A percentile compares a stretch with the other conserved stretches of the same genome.
phyloP scores from a whole-genome alignment of 2,888 invertebrate genomes.

The Deilephila elpenor region DNA sequence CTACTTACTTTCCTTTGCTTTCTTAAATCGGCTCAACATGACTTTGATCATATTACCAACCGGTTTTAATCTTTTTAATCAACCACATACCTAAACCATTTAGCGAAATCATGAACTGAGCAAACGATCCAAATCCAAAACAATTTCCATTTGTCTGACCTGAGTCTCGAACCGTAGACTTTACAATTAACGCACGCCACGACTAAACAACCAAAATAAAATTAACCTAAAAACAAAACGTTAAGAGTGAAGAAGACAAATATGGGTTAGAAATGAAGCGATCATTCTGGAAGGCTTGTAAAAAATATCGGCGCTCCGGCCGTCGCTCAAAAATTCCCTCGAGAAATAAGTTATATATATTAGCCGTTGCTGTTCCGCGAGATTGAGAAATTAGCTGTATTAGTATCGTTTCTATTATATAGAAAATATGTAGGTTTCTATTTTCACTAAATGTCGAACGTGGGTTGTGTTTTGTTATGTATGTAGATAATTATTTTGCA shows the following conservation, averaged over 20 bases:
- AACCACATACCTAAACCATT: no score
- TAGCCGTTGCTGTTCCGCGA: not conserved
- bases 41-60: no score
- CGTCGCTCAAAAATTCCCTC: conserved; percentile 37
- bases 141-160: no score
- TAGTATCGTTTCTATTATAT: not conserved
- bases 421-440: no score
- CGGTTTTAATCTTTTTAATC: no score
- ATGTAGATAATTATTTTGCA: no score
- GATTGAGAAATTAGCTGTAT: not conserved
- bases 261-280: conserved; percentile 44
- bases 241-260: conserved; percentile 22
- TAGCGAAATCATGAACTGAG: no score
- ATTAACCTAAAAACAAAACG: not conserved
- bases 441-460: no score
- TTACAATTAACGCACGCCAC: not conserved
- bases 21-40: no score
- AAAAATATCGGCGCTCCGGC: conserved; percentile 48
- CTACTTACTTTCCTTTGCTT: no score
- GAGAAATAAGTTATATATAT: conserved; percentile 41
- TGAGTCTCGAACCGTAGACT: not conserved
- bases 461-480: no score
- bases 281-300: conserved; percentile 46
- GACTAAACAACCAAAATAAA: conserved; percentile 5
- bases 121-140: no score